Base-by-base conservation (phyloP, 2,113 vertebrate genomes). In the Thinocorus orbignyianus region DNA sequence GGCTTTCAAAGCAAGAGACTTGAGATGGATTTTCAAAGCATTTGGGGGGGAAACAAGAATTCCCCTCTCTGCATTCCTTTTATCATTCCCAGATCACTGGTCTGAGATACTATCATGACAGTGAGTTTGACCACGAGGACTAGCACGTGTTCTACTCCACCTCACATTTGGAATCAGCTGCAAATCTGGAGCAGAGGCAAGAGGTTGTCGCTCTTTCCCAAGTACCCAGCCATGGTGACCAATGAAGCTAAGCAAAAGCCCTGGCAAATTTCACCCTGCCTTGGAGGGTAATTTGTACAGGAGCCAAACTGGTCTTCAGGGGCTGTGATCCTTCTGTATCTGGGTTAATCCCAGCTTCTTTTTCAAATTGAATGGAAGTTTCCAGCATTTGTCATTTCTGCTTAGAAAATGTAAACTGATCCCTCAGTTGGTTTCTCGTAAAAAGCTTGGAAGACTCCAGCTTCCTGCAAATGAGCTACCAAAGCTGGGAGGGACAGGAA, bases 371-470 rank as follows among this genome's bases (percentile, higher is more conserved):
- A 88, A n/a, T 62, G 23, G n/a, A 94, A 82, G 26, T 49, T 93
- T 92, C 82, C 71, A 93, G 62, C 79, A 85, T 89, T 91, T 91
- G 68, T 82, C 71, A 51, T 79, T 95, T 46, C 76, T 71, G 51
- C 37, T 60, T 88, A 42, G 58, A 86, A 92, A 95, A 78, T 18
- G 39, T 51, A 46, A 90, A 92, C 35, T 37, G 70, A 95, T 85
- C 22, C 37, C 61, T 65, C 74, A 26, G 42, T 15, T 78, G 31
- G 57, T 76, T 87, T 51, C 39, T n/a, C 17, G 42, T 72, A 33
- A 76, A 94, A 79, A 64, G 5, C 30, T 37, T 88, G 64, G 71
- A 57, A 83, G 52, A 51, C 3, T 58, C 83, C 54, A 49, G 26
- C 42, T 90, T 86, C 79, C 88, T 90, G 60, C 79, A 73, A 55